Evolutionary conservation across 2,113 vertebrate genomes (phyloP), one percentile per base, ranked within the genome.

Genomic region (Pterocles gutturalis): DNA sequence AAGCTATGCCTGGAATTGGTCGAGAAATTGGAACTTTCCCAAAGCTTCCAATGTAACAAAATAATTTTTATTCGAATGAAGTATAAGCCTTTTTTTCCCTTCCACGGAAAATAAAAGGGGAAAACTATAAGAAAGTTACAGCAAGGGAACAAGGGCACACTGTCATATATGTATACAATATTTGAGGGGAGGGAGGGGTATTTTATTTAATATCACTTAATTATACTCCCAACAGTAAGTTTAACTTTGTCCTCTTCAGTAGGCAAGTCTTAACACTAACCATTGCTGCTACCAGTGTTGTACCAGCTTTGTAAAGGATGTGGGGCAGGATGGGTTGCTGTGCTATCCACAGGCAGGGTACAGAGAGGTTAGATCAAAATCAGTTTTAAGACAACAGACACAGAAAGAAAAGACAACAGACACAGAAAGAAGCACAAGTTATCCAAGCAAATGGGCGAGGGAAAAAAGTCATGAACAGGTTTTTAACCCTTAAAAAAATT

Each of bases 111-210:
- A 53, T 18, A 57, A 70, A 75, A 75, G 1, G 2, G 13, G 13
- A 49, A 57, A 54, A 67, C 22, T 0, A 4, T n/a, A 45, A 13
- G 13, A 88, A 70, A 53, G 7, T 12, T 57, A 51, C 3, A 58
- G 17, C 22, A 66, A 70, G 6, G 10, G 18, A 88, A 62, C 7
- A 58, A 82, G 8, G 13, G 7, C 29, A 34, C 3, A 19, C 14
- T 54, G 13, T 29, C 43, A 51, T 41, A 24, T 4, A 58, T 41
- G 5, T 9, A 31, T 4, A 31, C 5, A 86, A 8, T 67, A 24
- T 58, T 48, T 45, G 2, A 1, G 2, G 9, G 5, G 3, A 6
- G 11, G 21, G 19, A 7, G 31, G 17, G 49, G 2, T 6, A 36
- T 36, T 67, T 49, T 78, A 43, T 48, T 46, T n/a, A 15, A 10